Conservation (phyloP, 2,113 vertebrate genomes). For the Plecturocebus donacophilus region DNA sequence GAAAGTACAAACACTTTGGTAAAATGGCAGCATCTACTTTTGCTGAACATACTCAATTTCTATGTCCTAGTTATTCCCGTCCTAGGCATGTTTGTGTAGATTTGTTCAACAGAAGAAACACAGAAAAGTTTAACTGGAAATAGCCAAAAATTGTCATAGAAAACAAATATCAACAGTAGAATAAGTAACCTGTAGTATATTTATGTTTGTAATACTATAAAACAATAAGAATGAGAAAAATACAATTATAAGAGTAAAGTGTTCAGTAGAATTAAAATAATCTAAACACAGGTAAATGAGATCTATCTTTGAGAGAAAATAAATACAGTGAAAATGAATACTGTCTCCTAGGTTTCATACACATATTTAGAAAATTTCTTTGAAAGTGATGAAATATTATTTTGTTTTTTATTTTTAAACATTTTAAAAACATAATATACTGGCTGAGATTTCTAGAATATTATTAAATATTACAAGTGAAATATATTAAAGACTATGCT, state of each 20-base stretch:
- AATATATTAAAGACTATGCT: not conserved
- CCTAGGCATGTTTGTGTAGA: fast-evolving
- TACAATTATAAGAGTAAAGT: not conserved
- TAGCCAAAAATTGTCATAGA: not conserved
- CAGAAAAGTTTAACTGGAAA: not conserved
- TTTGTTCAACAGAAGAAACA: not conserved
- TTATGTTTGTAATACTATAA: not conserved
- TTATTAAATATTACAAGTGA: not conserved
- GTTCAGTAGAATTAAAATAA: not conserved
- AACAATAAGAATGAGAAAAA: not conserved
- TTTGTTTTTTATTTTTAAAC: not conserved
- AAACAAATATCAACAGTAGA: not conserved
- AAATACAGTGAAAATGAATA: not conserved
- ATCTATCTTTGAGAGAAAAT: not conserved
- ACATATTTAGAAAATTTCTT: not conserved
- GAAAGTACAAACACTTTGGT: not conserved
- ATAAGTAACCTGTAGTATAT: not conserved
- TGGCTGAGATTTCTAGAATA: not conserved
- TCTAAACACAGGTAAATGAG: not conserved
- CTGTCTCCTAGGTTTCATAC: not conserved
- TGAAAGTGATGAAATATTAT: not conserved
- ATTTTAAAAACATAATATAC: not conserved
- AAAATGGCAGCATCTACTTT: no score
- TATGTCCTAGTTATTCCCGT: fast-evolving
- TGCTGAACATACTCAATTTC: not conserved